These are phyloP conservation scores for Neoascia interrupta DNA, from an alignment of 2,888 invertebrate genomes.

Conservation along the genomic window DNA sequence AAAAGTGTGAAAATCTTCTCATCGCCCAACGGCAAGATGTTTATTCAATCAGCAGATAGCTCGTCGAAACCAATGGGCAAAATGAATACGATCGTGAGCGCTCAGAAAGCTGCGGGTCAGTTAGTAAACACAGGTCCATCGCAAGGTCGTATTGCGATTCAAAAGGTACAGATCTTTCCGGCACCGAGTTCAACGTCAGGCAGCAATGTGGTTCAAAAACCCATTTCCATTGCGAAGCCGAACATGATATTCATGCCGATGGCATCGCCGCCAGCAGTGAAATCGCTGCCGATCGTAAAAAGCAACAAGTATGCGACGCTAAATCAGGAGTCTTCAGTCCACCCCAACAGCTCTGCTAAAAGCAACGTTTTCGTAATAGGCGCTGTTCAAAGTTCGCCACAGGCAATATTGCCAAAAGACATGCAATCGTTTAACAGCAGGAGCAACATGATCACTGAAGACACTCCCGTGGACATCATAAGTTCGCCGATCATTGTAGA, in stretches of 20 bases:
- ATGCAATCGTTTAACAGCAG: conserved; percentile 65
- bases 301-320: conserved; percentile 60
- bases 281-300: conserved; percentile 43
- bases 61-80: conserved; percentile 60
- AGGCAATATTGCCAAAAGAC: conserved; percentile 32
- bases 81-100: conserved; percentile 44
- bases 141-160: conserved; percentile 76
- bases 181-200: conserved; percentile 70
- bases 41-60: conserved; percentile 76
- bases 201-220: conserved; percentile 65
- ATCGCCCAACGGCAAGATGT: conserved; percentile 78
- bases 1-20: conserved; percentile 77
- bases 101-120: conserved; percentile 32
- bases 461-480: conserved; percentile 81
- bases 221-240: conserved; percentile 72
- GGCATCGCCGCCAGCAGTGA: conserved; percentile 46
- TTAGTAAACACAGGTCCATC: conserved; percentile 49
- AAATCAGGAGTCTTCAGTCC: conserved; percentile 48
- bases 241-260: conserved; percentile 77
- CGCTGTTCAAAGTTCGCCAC: conserved; percentile 56
- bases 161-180: conserved; percentile 78
- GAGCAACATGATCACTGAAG: conserved; percentile 81
- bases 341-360: conserved; percentile 48
- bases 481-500: conserved; percentile 78
- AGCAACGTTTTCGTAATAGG: conserved; percentile 71